Base-by-base conservation (phyloP, 30 jellyfish, hydroid and myxozoan species). In the Calvadosia cruxmelitensis region DNA sequence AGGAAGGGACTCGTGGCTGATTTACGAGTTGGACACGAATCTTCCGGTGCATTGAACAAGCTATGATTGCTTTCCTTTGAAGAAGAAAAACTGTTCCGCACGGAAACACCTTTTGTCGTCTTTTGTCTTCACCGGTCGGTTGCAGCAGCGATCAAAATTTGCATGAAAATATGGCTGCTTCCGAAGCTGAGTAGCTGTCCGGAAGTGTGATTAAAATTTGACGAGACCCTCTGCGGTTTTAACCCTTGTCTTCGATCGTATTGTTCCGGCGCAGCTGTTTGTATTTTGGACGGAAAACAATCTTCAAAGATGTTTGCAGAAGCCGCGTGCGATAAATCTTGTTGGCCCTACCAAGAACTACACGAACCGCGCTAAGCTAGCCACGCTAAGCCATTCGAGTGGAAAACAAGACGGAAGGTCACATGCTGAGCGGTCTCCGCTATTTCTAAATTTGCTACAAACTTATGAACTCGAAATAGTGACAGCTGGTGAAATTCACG, bases 1-100 rank as follows among this genome's bases (percentile, higher is more conserved):
- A 42, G 57, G 57, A 42, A 42, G 57, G 15, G 57, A 42, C 57
- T 42, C n/a, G n/a, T n/a, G n/a, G n/a, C n/a, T n/a, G n/a, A n/a
- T n/a, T n/a, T n/a, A n/a, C n/a, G n/a, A n/a, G n/a, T n/a, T n/a
- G n/a, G 57, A 42, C 57, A 42, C 57, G 57, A 42, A 42, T 42
- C 57, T 42, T 42, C 57, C 57, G 57, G 57, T 42, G 10, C 20
- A 42, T 42, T 42, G 15, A 42, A 42, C 57, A 42, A 42, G 20
- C 10, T 20, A 42, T 42, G 57, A 42, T 42, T 42, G 57, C 57
- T 42, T 42, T 42, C 57, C 57, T 42, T 42, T 42, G 57, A 42
- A 42, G 57, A 42, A 42, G 57, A 42, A 42, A 73, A 71, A 49
- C 74, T 71, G 93, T 79, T 79, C 93, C 93, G 93, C 93, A 67